phyloP scores from a whole-genome alignment of 2,888 invertebrate species.

The Torymus auratus region DNA sequence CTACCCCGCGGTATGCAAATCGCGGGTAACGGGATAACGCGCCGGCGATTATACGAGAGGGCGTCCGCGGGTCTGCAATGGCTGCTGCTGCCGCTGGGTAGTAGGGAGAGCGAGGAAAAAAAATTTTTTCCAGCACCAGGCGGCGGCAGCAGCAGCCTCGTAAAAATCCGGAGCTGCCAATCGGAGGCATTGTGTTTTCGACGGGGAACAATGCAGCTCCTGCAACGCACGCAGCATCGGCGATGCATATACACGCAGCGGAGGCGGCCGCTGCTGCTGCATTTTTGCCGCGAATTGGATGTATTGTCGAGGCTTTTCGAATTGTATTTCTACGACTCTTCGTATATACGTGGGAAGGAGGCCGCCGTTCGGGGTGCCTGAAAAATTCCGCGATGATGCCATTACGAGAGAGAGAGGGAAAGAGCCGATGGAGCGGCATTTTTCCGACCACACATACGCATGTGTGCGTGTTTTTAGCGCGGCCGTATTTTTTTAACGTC shows the following conservation, averaged over 20 bases:
- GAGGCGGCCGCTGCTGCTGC: constrained; percentile 52
- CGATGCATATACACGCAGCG: neutral
- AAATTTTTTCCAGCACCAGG: constrained; percentile 63
- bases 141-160: constrained; percentile 65
- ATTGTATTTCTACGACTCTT: constrained; percentile 66
- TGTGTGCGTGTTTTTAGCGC: neutral
- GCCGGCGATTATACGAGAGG: constrained; percentile 71
- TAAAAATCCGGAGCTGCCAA: constrained; percentile 74
- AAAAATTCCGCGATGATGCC: constrained; percentile 40
- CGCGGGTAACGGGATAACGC: constrained; percentile 69
- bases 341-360: constrained; percentile 44
- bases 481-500: constrained; percentile 46
- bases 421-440: neutral
- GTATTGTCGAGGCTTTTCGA: constrained; percentile 70
- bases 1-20: constrained; percentile 72
- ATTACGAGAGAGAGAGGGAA: constrained; percentile 37
- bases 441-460: neutral
- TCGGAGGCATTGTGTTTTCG: constrained; percentile 72
- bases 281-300: constrained; percentile 69
- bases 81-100: no score
- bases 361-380: constrained; percentile 53
- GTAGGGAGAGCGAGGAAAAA: constrained; percentile 50
- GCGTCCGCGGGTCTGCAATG: constrained; percentile 8
- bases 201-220: constrained; percentile 67
- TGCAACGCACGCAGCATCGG: constrained; percentile 17